A percentile compares a stretch with the other conserved stretches of the same genome.
phyloP scores from a whole-genome alignment of 2,797 vertebrate species.

The Peromyscus attwateri region DNA sequence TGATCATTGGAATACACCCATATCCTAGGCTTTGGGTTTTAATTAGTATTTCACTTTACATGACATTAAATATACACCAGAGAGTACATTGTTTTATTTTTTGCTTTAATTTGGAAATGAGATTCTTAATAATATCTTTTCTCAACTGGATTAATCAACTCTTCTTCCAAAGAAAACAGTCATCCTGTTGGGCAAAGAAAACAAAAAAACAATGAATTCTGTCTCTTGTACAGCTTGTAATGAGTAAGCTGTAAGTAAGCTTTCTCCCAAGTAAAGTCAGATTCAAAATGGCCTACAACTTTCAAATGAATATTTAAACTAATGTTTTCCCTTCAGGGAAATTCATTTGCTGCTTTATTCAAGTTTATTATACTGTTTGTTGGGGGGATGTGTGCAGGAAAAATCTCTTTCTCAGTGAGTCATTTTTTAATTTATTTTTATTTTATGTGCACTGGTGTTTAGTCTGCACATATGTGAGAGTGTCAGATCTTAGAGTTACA shows the following conservation, averaged over 20 bases:
- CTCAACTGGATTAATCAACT: not conserved
- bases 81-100: not conserved
- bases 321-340: not conserved
- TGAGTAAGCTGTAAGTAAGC: not conserved
- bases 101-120: not conserved
- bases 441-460: not conserved
- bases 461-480: not conserved
- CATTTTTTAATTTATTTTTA: not conserved
- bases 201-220: not conserved
- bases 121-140: not conserved
- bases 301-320: not conserved
- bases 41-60: not conserved
- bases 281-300: not conserved
- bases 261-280: not conserved
- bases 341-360: not conserved
- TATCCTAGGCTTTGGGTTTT: not conserved
- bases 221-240: too few species aligned
- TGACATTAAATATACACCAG: not conserved
- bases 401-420: not conserved
- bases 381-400: not conserved
- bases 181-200: not conserved
- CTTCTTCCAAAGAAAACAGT: not conserved
- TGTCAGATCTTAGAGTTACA: not conserved
- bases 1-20: rapidly evolving
- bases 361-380: not conserved